phyloP scores from a whole-genome alignment of 2,888 invertebrate species.

The Eupithecia insigniata region DNA sequence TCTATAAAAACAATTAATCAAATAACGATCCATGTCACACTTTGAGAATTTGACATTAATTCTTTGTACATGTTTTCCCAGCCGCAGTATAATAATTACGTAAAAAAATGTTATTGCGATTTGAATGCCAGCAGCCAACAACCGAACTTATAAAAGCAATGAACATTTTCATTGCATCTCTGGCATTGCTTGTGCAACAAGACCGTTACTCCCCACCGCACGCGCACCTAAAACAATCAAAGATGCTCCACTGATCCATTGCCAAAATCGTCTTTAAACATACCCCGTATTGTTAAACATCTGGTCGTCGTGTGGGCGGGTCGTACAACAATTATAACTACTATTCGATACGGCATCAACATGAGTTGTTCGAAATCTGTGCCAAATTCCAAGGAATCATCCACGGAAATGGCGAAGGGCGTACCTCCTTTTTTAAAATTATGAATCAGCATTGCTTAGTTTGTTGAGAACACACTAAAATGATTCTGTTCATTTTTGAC shows the following conservation, averaged over 20 bases:
- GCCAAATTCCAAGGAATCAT: slow-evolving; percentile 15
- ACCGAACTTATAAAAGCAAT: background rate
- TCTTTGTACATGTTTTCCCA: background rate
- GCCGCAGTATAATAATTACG: background rate
- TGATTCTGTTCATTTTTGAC: background rate
- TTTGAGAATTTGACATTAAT: background rate
- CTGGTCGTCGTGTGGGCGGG: slow-evolving; percentile 38
- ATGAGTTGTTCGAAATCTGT: slow-evolving; percentile 17
- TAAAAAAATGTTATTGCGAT: background rate
- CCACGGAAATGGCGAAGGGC: background rate
- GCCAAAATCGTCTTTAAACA: slow-evolving; percentile 45
- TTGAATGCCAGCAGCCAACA: background rate
- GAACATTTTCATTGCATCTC: background rate
- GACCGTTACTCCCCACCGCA: background rate
- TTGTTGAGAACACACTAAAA: background rate
- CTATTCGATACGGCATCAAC: slow-evolving; percentile 49
- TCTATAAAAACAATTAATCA: no score
- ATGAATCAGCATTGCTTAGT: background rate
- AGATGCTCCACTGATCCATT: slow-evolving; percentile 40
- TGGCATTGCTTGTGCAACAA: background rate
- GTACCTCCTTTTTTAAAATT: background rate
- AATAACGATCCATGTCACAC: no score
- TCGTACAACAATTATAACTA: slow-evolving; percentile 40
- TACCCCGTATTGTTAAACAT: slow-evolving; percentile 44
- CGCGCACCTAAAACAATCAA: slow-evolving; percentile 34